Percentiles rank a stretch among this genome's conserved stretches.
These are phyloP conservation scores for Pinna nobilis DNA, from an alignment of 1,140 invertebrate genomes.

Conservation along the genomic window DNA sequence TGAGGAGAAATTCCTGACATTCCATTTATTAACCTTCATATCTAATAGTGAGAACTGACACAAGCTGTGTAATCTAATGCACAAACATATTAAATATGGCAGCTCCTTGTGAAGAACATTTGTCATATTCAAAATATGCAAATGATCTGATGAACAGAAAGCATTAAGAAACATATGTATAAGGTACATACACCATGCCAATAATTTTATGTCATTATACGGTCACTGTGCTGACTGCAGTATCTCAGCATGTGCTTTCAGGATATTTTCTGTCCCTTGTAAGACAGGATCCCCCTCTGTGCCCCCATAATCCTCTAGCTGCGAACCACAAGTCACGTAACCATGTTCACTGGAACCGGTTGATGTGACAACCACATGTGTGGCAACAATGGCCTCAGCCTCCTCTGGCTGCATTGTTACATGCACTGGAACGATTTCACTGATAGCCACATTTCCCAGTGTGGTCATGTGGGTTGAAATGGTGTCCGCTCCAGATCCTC, in stretches of 20 bases:
- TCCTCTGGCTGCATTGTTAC: constrained; percentile 33
- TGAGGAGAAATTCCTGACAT: too few relatives aligned
- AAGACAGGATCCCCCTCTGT: constrained; percentile 55
- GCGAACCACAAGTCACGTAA: constrained; percentile 47
- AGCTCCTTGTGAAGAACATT: too few relatives aligned
- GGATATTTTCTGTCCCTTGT: constrained; percentile 59
- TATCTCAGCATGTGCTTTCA: constrained; percentile 61
- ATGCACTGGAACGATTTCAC: constrained; percentile 41
- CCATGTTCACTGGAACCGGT: constrained; percentile 44
- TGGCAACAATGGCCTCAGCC: constrained; percentile 30
- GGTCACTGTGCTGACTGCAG: constrained; percentile 42
- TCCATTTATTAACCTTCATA: too few relatives aligned
- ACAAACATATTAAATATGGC: too few relatives aligned
- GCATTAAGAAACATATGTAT: too few relatives aligned
- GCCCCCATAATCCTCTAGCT: constrained; percentile 51
- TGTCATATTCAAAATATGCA: too few relatives aligned
- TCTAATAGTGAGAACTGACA: too few relatives aligned
- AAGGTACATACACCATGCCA: too few relatives aligned
- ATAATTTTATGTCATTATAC: too few relatives aligned
- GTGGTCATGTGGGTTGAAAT: constrained; percentile 21
- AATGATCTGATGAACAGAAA: too few relatives aligned
- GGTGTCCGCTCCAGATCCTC: constrained; percentile 20
- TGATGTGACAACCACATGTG: constrained; percentile 40
- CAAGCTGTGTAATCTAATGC: too few relatives aligned
- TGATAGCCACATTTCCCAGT: constrained; percentile 32